A percentile compares a stretch with the other conserved stretches of the same genome.
phyloP scores from a whole-genome alignment of 2,888 invertebrate genomes.

The Agrotis puta region DNA sequence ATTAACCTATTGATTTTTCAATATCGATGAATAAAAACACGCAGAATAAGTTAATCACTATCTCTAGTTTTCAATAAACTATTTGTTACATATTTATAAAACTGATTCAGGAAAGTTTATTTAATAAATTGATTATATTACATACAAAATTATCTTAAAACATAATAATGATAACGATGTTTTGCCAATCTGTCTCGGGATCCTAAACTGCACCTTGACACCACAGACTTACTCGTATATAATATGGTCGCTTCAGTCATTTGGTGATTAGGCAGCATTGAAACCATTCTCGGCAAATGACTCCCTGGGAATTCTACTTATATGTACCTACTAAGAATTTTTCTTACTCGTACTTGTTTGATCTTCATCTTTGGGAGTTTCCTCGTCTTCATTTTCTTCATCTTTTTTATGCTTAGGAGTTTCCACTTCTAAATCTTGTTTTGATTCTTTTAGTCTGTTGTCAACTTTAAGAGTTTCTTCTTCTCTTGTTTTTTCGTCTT shows the following conservation, averaged over 20 bases:
- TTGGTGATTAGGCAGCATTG: neutral
- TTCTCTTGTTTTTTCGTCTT: neutral
- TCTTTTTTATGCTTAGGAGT: neutral
- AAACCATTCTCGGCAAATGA: neutral
- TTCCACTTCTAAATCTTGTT: too few relatives aligned
- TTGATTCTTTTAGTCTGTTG: neutral
- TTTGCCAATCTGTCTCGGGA: too few relatives aligned
- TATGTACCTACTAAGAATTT: neutral
- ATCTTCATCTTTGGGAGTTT: neutral
- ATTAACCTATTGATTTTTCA: too few relatives aligned
- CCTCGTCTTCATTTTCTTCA: neutral
- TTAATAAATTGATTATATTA: neutral
- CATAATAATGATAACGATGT: neutral
- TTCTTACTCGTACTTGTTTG: slow-evolving; percentile 47
- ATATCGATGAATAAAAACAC: too few relatives aligned
- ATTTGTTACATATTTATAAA: neutral
- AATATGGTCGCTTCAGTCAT: neutral
- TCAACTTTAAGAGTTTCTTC: neutral
- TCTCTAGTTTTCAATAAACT: neutral
- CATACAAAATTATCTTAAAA: neutral
- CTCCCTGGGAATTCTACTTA: neutral
- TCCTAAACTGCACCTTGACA: neutral
- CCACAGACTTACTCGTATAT: neutral
- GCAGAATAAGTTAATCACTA: too few relatives aligned
- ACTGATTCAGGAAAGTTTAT: neutral